Conservation (phyloP, 1,140 invertebrate species). For the Kradibia gibbosae region DNA sequence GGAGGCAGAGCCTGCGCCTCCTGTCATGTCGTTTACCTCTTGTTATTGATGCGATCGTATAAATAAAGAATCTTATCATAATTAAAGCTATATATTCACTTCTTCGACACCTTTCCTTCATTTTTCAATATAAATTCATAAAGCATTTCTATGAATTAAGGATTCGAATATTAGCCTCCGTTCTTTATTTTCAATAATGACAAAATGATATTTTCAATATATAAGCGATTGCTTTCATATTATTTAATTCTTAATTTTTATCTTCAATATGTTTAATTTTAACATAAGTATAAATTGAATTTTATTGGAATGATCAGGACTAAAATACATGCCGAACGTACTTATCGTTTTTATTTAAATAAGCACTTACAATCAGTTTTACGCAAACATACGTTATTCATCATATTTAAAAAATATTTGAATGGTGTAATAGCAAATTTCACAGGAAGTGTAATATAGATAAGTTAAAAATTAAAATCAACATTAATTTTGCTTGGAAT, state of each 20-base stretch:
- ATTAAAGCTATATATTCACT: conserved; percentile 11
- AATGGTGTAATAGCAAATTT: too few relatives aligned
- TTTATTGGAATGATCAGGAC: too few relatives aligned
- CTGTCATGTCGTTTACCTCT: conserved; percentile 27
- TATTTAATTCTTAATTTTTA: neutral
- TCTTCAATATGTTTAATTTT: too few relatives aligned
- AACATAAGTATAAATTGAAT: too few relatives aligned
- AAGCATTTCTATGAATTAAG: neutral
- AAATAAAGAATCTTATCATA: conserved; percentile 6
- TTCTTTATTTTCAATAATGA: neutral
- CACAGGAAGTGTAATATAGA: too few relatives aligned
- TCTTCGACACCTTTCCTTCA: neutral
- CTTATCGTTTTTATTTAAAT: too few relatives aligned
- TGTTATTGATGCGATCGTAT: neutral
- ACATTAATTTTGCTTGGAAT: too few relatives aligned
- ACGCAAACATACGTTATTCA: too few relatives aligned
- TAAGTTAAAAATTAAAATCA: too few relatives aligned
- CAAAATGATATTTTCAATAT: neutral
- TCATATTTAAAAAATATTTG: too few relatives aligned
- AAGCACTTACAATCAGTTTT: too few relatives aligned
- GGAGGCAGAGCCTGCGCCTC: neutral
- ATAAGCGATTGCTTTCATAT: neutral
- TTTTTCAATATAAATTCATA: neutral
- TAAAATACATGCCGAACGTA: too few relatives aligned
- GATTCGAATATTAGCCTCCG: neutral